A percentile compares a stretch with the other conserved stretches of the same genome.
These are phyloP conservation scores for Pelobates fuscus DNA, from an alignment of 2,113 vertebrate genomes.

Conservation along the genomic window DNA sequence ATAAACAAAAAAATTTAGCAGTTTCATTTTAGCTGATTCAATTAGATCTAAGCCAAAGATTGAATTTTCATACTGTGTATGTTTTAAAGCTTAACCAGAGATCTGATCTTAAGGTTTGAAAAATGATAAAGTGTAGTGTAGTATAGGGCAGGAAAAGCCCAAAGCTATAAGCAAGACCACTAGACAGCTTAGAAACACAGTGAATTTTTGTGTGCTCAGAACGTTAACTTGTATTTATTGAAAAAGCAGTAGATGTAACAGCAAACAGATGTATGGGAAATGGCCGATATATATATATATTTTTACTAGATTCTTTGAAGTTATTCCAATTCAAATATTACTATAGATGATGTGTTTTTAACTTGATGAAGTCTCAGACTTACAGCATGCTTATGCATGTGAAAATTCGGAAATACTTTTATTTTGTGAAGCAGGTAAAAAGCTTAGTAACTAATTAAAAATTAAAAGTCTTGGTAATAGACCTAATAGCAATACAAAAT, in stretches of 20 bases:
- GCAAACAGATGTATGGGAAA: conserved; percentile 52
- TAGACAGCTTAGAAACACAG: conserved; percentile 23
- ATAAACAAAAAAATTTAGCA: conserved; percentile 19
- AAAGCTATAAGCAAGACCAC: conserved; percentile 25
- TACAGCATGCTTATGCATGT: conserved; percentile 8
- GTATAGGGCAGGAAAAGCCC: conserved; percentile 36
- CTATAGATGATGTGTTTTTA: conserved; percentile 48
- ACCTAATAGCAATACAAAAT: no score
- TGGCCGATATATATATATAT: conserved; percentile 36
- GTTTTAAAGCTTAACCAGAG: conserved; percentile 34
- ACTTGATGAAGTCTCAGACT: conserved; percentile 32
- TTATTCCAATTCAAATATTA: conserved; percentile 43
- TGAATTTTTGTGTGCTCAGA: conserved; percentile 32
- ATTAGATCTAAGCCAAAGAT: conserved; percentile 23
- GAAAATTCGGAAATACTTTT: conserved; percentile 7
- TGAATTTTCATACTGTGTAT: conserved; percentile 25
- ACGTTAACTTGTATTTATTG: conserved; percentile 47
- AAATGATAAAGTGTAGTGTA: conserved; percentile 41
- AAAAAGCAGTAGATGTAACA: conserved; percentile 48
- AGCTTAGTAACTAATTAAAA: neutral
- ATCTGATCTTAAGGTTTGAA: conserved; percentile 19
- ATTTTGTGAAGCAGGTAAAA: neutral
- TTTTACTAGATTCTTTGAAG: conserved; percentile 49
- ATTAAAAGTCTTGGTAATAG: no score
- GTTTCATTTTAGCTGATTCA: conserved; percentile 31